phyloP scores from a whole-genome alignment of 2,113 vertebrate genomes.

The Rhodinocichla rosea region DNA sequence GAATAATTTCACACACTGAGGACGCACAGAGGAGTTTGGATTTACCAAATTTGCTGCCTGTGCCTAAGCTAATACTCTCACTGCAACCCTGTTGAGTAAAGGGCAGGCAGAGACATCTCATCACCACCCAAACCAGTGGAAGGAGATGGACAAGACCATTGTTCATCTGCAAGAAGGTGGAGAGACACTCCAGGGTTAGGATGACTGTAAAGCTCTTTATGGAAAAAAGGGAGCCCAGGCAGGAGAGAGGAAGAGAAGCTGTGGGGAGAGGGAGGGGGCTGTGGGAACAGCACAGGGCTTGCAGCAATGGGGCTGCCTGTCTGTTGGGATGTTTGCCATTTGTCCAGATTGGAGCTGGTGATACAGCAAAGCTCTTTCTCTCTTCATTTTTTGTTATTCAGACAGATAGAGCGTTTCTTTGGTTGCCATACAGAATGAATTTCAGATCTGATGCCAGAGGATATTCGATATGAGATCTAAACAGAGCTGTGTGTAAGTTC shows the following conservation, averaged over 20 bases:
- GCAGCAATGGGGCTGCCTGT: neutral
- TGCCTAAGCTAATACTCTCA: neutral
- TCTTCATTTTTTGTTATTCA: neutral
- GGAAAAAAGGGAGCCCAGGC: neutral
- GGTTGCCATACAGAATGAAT: slow-evolving; percentile 29
- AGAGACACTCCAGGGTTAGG: neutral
- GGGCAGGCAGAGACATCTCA: neutral
- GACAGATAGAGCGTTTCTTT: slow-evolving; percentile 22
- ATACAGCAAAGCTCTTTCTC: slow-evolving; percentile 18
- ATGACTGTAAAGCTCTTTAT: neutral
- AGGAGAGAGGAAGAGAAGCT: neutral
- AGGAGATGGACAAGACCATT: fast-evolving
- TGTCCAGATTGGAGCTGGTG: slow-evolving; percentile 43
- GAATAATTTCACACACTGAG: neutral
- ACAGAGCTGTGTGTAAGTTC: neutral
- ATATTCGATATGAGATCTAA: slow-evolving; percentile 59
- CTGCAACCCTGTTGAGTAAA: neutral
- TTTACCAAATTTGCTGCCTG: neutral
- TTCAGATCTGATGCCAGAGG: slow-evolving; percentile 66
- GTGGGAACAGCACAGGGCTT: neutral
- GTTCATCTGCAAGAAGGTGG: neutral
- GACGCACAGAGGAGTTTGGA: neutral
- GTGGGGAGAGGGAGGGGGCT: neutral
- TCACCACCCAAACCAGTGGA: neutral
- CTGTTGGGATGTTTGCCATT: neutral